Conservation (phyloP, 2,888 invertebrate genomes). For the Archips xylosteana region DNA sequence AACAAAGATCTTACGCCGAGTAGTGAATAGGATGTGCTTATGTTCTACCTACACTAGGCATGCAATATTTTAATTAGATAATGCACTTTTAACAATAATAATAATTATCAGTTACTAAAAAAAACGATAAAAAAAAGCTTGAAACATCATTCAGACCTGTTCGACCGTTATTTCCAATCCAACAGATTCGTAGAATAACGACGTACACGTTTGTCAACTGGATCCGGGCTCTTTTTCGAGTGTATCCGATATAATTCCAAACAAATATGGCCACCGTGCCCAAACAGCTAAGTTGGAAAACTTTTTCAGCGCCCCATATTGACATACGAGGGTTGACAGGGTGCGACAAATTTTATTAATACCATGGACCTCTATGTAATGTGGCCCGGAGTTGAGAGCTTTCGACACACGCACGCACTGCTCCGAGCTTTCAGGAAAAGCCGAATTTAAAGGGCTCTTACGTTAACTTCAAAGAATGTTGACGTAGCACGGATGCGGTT, state of each 20-base stretch:
- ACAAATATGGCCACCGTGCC: not conserved
- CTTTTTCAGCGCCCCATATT: slow-evolving; percentile 26
- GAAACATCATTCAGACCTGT: not conserved
- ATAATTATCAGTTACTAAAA: not conserved
- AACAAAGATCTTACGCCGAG: too few relatives aligned
- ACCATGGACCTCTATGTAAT: slow-evolving; percentile 4
- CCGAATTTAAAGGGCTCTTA: not conserved
- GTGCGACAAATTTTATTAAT: slow-evolving; percentile 33
- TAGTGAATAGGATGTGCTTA: too few relatives aligned
- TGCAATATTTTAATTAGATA: too few relatives aligned
- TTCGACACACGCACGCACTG: not conserved
- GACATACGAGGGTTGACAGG: slow-evolving; percentile 26
- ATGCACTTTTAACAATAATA: too few relatives aligned
- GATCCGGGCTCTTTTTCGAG: slow-evolving; percentile 4
- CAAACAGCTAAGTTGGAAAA: slow-evolving; percentile 11
- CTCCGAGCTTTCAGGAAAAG: not conserved
- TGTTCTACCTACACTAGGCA: too few relatives aligned
- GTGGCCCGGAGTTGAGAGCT: slow-evolving; percentile 21
- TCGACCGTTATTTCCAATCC: not conserved
- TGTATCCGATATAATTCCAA: slow-evolving; percentile 8
- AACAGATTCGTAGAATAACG: not conserved
- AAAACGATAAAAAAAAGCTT: not conserved
- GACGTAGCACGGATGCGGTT: not conserved
- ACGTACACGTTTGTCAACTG: not conserved
- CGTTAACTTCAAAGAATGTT: slow-evolving; percentile 17